Base-by-base conservation (phyloP, 2,113 vertebrate species). In the Ophiodon elongatus region DNA sequence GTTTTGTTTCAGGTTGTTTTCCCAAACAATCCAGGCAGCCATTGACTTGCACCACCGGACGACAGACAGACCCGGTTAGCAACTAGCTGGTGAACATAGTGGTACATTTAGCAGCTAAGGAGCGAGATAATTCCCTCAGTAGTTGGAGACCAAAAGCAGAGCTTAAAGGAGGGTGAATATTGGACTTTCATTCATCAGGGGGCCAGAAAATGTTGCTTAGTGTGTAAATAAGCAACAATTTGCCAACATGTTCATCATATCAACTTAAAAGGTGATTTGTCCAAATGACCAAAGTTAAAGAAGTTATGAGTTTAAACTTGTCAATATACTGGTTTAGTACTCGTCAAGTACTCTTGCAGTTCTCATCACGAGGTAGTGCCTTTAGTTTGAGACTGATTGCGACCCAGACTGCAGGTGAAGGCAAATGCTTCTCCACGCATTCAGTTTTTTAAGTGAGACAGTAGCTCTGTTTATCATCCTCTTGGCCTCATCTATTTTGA, bases 361-460 rank as follows among this genome's bases (percentile, higher is more conserved):
- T 68, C 47, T 52, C 27, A 14, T 52, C 29, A 33, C 4, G 29
- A 64, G 25, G 31, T 13, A 33, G 3, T 63, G 43, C 27, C 33
- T 47, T 63, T 41, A 56, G 27, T 31, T 47, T 45, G 8, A 39
- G 8, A 7, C 37, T 39, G 43, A 43, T 43, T 7, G 41, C 13
- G 41, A 14, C 41, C 41, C 41, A 14, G 13, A 11, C 41, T 43
- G 13, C 43, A 10, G 8, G 6, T 45, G 43, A 15, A 45, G 14
- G 43, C 43, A 45, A 45, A 45, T 45, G 13, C 13, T 45, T 45
- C 35, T 37, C 35, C 35, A 37, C 35, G 6, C 35, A 5, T 37
- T 37, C 35, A 57, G 6, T 76, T 85, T 67, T 66, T 17, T 35
- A 60, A 76, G 35, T 47, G 63, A 73, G 29, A 68, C 70, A 66